Conservation (phyloP, 2,888 invertebrate species). For the Cephus sareptanus region DNA sequence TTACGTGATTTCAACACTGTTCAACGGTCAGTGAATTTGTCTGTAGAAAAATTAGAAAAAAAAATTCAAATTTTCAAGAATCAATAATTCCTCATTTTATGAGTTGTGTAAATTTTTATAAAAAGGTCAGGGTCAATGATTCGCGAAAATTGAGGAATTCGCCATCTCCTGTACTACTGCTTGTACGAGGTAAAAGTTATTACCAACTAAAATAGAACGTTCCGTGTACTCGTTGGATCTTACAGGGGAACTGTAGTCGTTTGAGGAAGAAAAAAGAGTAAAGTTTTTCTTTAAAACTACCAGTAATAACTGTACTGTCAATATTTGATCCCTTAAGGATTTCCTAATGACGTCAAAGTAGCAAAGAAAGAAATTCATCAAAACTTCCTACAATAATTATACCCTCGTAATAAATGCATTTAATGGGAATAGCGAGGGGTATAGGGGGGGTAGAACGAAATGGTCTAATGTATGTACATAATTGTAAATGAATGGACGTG, state of each 20-base stretch:
- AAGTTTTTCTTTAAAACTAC: not conserved
- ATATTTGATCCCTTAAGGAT: not conserved
- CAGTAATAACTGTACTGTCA: not conserved
- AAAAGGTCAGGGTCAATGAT: not conserved
- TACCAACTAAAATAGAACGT: not conserved
- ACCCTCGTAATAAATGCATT: not conserved
- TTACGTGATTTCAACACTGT: not conserved
- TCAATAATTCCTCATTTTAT: not conserved
- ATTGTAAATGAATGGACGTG: conserved; percentile 8
- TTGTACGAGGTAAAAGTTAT: not conserved
- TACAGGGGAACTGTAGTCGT: not conserved
- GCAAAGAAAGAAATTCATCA: not conserved
- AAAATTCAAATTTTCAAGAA: not conserved
- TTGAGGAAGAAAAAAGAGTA: not conserved
- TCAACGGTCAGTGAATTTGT: not conserved
- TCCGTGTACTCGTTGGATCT: not conserved
- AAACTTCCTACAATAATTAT: not conserved
- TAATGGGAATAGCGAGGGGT: not conserved
- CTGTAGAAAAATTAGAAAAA: not conserved
- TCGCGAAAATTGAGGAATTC: not conserved
- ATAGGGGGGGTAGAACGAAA: conserved; percentile 6
- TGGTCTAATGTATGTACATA: conserved; percentile 30
- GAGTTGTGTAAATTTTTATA: not conserved
- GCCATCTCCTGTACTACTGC: not conserved
- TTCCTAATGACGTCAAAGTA: not conserved